Evolutionary conservation across 2,113 vertebrate species (phyloP).

Genomic region (Spheniscus mendiculus): DNA sequence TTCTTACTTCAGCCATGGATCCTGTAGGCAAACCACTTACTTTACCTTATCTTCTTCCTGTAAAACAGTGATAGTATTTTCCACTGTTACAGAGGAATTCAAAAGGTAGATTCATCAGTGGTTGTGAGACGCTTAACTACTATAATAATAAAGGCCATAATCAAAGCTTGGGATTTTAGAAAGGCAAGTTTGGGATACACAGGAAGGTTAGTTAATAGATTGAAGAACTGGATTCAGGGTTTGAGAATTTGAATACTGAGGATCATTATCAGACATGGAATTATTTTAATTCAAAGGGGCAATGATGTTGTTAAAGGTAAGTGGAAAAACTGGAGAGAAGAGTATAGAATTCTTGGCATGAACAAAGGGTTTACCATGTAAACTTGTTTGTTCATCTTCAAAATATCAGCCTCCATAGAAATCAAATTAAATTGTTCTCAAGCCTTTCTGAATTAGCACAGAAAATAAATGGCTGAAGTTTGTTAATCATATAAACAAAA

Average conservation of each 20-base stretch:
- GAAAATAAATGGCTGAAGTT: neutral
- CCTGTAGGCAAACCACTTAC: neutral
- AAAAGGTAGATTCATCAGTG: neutral
- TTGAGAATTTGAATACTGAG: neutral
- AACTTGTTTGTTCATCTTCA: neutral
- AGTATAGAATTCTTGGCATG: neutral
- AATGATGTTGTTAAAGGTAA: neutral
- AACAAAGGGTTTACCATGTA: neutral
- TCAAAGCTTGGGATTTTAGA: neutral
- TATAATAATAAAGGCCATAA: neutral
- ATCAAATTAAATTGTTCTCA: neutral
- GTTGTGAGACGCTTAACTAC: neutral
- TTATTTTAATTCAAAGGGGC: neutral
- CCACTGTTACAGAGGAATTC: neutral
- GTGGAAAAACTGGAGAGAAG: neutral
- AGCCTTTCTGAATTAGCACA: neutral
- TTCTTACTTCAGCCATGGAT: neutral
- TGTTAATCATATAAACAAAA: neutral
- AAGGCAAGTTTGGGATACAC: neutral
- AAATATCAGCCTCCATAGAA: neutral
- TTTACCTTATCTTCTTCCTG: neutral
- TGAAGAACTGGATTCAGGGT: neutral
- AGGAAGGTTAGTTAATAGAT: neutral
- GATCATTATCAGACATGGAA: neutral
- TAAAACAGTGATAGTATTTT: neutral